Percentiles rank a stretch among this genome's conserved stretches.
These are phyloP conservation scores for Probosciger aterrimus DNA, from an alignment of 2,113 vertebrate species.

Conservation along the genomic window DNA sequence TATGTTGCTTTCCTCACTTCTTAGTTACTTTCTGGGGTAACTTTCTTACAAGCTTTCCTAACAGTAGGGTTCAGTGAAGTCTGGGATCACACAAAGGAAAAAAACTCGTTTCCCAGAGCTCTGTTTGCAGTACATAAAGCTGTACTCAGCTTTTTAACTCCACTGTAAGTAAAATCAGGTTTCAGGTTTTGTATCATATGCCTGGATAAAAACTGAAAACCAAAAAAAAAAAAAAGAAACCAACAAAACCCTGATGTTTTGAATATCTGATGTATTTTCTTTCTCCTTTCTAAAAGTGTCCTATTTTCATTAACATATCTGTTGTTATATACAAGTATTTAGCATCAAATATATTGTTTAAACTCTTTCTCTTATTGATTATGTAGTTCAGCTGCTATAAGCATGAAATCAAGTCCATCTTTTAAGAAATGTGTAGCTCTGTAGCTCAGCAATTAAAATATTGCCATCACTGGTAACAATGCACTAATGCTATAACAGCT, in stretches of 20 bases:
- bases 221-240: neutral
- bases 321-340: neutral
- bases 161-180: neutral
- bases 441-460: neutral
- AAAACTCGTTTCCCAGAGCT: neutral
- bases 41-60: neutral
- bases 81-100: neutral
- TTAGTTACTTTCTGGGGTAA: neutral
- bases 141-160: neutral
- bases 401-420: neutral
- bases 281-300: neutral
- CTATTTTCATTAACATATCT: neutral
- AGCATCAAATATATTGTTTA: neutral
- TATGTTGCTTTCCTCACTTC: neutral
- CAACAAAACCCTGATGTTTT: neutral
- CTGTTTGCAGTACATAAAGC: neutral
- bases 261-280: neutral
- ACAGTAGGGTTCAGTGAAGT: neutral
- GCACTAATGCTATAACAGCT: neutral
- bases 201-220: neutral
- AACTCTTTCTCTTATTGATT: neutral
- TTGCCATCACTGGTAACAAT: neutral
- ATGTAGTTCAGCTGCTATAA: neutral
- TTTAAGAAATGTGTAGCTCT: rapidly evolving
- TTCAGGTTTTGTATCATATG: neutral